These are phyloP conservation scores for Bettongia penicillata DNA, from an alignment of 2,113 vertebrate species.

Conservation along the genomic window DNA sequence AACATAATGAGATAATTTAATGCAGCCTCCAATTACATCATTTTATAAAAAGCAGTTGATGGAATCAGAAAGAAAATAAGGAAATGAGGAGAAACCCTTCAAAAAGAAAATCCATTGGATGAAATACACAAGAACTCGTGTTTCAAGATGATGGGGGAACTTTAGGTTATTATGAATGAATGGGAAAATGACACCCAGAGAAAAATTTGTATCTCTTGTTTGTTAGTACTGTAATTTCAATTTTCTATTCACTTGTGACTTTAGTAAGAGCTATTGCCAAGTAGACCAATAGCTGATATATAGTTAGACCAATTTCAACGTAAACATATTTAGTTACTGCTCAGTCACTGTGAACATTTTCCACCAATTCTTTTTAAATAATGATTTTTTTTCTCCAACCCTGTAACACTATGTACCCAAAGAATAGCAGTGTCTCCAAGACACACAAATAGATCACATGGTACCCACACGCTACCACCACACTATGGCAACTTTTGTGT, in stretches of 20 bases:
- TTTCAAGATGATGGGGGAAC: neutral
- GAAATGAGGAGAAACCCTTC: neutral
- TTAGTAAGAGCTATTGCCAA: neutral
- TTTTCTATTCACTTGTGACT: neutral
- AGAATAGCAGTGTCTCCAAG: fast-evolving
- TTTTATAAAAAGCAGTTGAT: neutral
- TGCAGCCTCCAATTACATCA: neutral
- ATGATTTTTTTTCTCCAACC: neutral
- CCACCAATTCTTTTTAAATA: neutral
- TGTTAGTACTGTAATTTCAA: no score
- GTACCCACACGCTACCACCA: neutral
- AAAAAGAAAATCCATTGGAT: neutral
- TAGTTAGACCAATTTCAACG: neutral
- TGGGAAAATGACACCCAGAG: neutral
- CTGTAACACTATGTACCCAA: fast-evolving
- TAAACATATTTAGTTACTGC: neutral
- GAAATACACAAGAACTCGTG: neutral
- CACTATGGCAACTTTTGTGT: neutral
- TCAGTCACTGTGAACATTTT: neutral
- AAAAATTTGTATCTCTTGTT: neutral
- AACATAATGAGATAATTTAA: neutral
- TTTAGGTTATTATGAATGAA: neutral
- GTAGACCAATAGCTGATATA: neutral
- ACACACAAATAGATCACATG: neutral
- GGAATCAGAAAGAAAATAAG: neutral